A percentile compares a stretch with the other conserved stretches of the same genome.
Conservation (phyloP, 2,113 vertebrate species). For the Pyxicephalus adspersus region DNA sequence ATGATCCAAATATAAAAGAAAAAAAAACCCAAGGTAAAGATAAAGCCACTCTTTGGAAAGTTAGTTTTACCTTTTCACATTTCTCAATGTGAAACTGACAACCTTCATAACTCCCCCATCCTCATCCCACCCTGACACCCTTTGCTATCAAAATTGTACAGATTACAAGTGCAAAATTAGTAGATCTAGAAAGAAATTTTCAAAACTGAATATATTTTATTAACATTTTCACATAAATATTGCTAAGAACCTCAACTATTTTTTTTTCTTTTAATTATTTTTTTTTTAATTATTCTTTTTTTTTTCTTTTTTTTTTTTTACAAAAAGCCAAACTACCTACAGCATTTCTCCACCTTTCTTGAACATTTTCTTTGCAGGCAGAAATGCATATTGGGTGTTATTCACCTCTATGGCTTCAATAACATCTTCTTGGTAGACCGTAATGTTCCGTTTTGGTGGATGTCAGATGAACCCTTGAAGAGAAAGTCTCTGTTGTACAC, state of each 20-base stretch:
- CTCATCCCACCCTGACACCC: not conserved
- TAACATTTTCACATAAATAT: conserved; percentile 54
- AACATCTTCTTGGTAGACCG: conserved; percentile 18
- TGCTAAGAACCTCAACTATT: conserved; percentile 51
- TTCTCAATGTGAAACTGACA: not conserved
- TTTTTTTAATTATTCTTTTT: too few species aligned
- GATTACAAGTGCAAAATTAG: conserved; percentile 44
- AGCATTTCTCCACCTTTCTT: not conserved
- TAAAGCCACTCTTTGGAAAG: conserved; percentile 48
- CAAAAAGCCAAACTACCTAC: conserved; percentile 20
- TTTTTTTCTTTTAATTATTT: conserved; percentile 17
- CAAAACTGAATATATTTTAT: conserved; percentile 38
- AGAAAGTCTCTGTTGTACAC: not conserved
- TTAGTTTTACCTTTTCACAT: conserved; percentile 8
- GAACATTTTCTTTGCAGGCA: conserved; percentile 14
- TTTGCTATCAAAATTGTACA: conserved; percentile 4
- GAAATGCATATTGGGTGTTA: conserved; percentile 13
- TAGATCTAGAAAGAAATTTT: conserved; percentile 28
- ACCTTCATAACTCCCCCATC: conserved; percentile 29
- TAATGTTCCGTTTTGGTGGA: not conserved
- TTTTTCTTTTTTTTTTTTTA: conserved; percentile 14
- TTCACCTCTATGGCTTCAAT: conserved; percentile 46
- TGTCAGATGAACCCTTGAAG: not conserved
- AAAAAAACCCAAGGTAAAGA: not conserved
- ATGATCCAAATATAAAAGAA: not conserved